A percentile compares a stretch with the other conserved stretches of the same genome.
phyloP scores from a whole-genome alignment of 1,140 invertebrate species.

The Zaprionus camerounensis region DNA sequence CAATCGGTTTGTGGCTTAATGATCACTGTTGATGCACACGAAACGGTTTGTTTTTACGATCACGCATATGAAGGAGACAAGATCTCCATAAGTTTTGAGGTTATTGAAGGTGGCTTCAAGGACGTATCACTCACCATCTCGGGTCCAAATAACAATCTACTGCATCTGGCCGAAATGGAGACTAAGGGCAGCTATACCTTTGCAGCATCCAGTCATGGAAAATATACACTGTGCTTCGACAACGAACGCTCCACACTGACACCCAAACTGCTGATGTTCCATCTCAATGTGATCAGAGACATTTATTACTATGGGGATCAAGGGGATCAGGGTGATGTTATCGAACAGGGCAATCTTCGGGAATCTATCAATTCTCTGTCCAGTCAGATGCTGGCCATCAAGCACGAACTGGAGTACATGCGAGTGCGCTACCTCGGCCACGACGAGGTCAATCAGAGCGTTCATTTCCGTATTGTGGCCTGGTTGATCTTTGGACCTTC shows the following conservation, averaged over 20 bases:
- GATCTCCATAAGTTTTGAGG: conserved; percentile 62
- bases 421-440: conserved; percentile 59
- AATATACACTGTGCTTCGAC: conserved; percentile 58
- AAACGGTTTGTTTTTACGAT: conserved; percentile 59
- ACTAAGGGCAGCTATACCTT: conserved; percentile 58
- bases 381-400: conserved; percentile 35
- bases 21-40: conserved; percentile 66
- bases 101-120: conserved; percentile 73
- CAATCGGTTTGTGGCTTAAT: conserved; percentile 26
- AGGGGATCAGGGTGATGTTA: conserved; percentile 29
- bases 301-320: conserved; percentile 42
- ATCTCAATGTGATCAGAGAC: conserved; percentile 44
- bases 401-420: conserved; percentile 69
- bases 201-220: conserved; percentile 37
- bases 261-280: conserved; percentile 70
- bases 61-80: conserved; percentile 35
- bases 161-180: conserved; percentile 37
- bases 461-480: conserved; percentile 49
- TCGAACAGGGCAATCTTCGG: conserved; percentile 54
- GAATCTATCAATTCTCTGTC: conserved; percentile 45
- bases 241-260: conserved; percentile 62
- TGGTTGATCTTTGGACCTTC: conserved; percentile 60
- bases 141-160: conserved; percentile 23
- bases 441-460: conserved; percentile 40
- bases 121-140: conserved; percentile 53